Percentiles rank a stretch among this genome's conserved stretches.
phyloP scores from a whole-genome alignment of 2,113 vertebrate species.

The Muntiacus muntjak region DNA sequence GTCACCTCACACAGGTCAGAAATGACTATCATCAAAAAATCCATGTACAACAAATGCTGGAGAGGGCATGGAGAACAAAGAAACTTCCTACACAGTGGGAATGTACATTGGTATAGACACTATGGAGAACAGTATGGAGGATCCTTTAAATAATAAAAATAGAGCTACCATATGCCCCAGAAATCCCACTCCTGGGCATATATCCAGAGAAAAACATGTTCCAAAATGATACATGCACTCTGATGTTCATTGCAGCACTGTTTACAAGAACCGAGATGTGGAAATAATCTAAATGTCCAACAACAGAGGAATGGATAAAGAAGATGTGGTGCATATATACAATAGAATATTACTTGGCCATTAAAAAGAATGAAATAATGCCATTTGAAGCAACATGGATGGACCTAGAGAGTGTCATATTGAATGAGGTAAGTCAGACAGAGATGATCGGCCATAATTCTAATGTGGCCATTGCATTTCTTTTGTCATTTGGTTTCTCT shows the following conservation, averaged over 20 bases:
- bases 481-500: background rate
- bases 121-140: background rate
- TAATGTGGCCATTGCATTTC: background rate
- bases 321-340: background rate
- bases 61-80: background rate
- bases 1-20: background rate
- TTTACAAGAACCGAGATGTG: background rate
- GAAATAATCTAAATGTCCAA: background rate
- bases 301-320: background rate
- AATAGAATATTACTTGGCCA: background rate
- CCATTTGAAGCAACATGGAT: background rate
- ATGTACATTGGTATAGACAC: background rate
- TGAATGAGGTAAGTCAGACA: background rate
- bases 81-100: background rate
- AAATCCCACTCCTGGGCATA: background rate
- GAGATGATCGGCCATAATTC: background rate
- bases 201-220: background rate
- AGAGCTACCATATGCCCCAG: background rate
- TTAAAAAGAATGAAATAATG: background rate
- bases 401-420: background rate
- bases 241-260: background rate
- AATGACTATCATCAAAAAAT: background rate
- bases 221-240: background rate
- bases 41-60: background rate
- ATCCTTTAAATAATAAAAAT: background rate